Base-by-base conservation (phyloP, 2,888 invertebrate species). In the Callosobruchus maculatus region DNA sequence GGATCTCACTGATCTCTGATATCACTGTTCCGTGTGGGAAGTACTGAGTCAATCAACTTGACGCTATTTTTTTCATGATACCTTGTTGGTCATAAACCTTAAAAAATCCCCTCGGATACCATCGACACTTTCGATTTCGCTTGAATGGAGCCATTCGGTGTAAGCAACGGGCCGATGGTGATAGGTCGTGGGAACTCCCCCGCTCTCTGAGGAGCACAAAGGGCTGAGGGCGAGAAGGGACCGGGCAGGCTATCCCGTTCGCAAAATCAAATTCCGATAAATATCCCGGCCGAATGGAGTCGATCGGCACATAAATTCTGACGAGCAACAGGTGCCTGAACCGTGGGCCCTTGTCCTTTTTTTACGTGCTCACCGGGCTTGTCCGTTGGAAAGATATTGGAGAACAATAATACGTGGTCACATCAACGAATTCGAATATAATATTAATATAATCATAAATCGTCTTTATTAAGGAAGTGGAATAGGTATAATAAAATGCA, bases 181-280 rank as follows among this genome's bases (percentile, higher is more conserved):
- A 13, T 1, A 49, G 49, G 49, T 49, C 49, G 13, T 49, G 49
- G 13, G 49, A 49, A 49, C 13, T 49, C 49, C 5, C 49, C 49
- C 49, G 49, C 49, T 49, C 49, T 49, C 49, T 49, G 4, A 18
- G 13, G 49, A 49, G 13, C 49, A 49, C 49, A 49, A 49, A 49
- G 49, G 49, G 49, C 49, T 49, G 49, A 49, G 13, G 49, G 49
- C 49, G 49, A 49, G 49, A 49, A 49, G 49, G 13, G 49, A 49
- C 13, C 49, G 49, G 49, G 9, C 4, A 49, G 49, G 18, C 49
- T 18, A 18, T 13, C 49, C 49, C 18, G 73, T 74, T 18, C 77
- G 76, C 73, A 74, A 79, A 81, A 81, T 81, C 80, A 81, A 81
- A 81, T 80, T 78, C 80, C 79, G 76, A 81, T 81, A 81, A 81